Percentiles rank a stretch among this genome's conserved stretches.
These are phyloP conservation scores for Pantala flavescens DNA, from an alignment of 1,140 invertebrate species.

Conservation along the genomic window DNA sequence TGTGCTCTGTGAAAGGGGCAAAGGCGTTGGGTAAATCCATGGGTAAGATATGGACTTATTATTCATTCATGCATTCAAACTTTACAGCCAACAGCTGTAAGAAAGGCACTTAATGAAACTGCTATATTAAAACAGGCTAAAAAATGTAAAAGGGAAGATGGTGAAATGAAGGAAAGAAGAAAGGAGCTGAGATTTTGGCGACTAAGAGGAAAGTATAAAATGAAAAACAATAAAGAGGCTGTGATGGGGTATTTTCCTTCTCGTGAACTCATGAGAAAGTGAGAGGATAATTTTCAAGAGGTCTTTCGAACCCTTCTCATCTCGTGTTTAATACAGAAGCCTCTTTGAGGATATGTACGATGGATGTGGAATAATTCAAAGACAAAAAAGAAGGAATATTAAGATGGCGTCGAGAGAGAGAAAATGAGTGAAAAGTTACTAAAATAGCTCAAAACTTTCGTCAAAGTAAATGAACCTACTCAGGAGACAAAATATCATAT, in stretches of 20 bases:
- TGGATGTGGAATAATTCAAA: too few relatives aligned
- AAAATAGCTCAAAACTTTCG: too few relatives aligned
- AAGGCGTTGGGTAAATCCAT: background rate
- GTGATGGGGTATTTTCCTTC: background rate
- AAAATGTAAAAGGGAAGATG: background rate
- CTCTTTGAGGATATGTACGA: too few relatives aligned
- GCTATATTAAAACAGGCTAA: constrained; percentile 16
- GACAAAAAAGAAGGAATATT: too few relatives aligned
- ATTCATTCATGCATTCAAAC: constrained; percentile 17
- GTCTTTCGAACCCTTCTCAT: too few relatives aligned
- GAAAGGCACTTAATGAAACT: constrained; percentile 17
- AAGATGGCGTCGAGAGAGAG: too few relatives aligned
- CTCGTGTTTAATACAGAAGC: too few relatives aligned
- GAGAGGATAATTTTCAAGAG: background rate
- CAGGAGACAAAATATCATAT: too few relatives aligned
- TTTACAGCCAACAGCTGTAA: constrained; percentile 17
- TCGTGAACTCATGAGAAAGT: background rate
- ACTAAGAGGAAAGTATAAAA: background rate
- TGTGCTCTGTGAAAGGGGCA: background rate
- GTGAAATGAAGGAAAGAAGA: background rate
- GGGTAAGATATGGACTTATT: constrained; percentile 15
- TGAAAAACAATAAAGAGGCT: constrained; percentile 4
- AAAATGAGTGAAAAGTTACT: too few relatives aligned
- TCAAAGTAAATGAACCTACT: too few relatives aligned
- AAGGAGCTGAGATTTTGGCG: background rate